A percentile compares a stretch with the other conserved stretches of the same genome.
Conservation (phyloP, 2,113 vertebrate genomes). For the Condylura cristata region DNA sequence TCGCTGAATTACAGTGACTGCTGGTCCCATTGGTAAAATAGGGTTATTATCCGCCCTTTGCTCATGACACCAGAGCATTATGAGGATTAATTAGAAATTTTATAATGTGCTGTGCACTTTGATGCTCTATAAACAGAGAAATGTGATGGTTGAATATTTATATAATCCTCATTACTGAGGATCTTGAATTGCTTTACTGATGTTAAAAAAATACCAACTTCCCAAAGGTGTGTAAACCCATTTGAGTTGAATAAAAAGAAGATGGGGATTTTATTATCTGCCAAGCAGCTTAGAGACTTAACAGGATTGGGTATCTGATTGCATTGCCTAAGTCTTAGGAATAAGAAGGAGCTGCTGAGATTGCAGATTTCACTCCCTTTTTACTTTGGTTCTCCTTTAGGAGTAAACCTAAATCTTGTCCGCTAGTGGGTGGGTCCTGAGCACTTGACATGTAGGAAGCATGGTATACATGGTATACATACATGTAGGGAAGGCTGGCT, state of each 20-base stretch:
- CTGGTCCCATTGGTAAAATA: neutral
- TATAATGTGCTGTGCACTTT: conserved; percentile 61
- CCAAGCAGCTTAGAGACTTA: neutral
- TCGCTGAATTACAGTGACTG: neutral
- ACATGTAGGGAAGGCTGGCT: neutral
- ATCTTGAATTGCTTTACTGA: conserved; percentile 57
- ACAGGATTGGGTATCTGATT: neutral
- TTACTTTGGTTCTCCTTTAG: neutral
- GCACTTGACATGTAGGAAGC: neutral
- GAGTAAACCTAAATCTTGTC: neutral
- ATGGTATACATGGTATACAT: neutral
- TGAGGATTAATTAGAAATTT: conserved; percentile 68
- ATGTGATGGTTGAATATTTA: conserved; percentile 53
- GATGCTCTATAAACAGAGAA: conserved; percentile 73
- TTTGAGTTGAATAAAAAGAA: conserved; percentile 21
- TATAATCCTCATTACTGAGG: conserved; percentile 43
- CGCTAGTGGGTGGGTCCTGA: neutral
- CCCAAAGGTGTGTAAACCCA: neutral
- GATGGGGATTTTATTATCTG: neutral
- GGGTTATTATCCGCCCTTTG: conserved; percentile 64
- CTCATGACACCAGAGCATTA: conserved; percentile 44
- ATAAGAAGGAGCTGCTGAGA: neutral
- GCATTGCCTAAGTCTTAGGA: neutral
- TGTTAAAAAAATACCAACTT: conserved; percentile 22
- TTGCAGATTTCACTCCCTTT: neutral